Evolutionary conservation across 2,113 vertebrate species (phyloP).

Genomic region (Platysteira castanea): DNA sequence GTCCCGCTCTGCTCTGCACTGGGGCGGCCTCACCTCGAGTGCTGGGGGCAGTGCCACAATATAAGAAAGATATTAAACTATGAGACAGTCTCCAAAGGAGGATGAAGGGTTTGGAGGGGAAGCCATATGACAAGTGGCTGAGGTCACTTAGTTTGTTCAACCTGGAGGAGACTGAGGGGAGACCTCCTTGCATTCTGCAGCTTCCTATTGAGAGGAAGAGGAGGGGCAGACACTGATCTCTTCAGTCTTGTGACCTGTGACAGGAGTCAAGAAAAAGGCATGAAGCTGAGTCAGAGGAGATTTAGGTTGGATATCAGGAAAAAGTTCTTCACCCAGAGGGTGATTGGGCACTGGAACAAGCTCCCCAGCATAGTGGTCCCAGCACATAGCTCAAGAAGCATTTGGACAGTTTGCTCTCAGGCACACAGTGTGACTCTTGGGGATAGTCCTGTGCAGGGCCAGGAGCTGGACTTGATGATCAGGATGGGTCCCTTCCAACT

Average conservation of each 20-base stretch:
- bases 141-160: not conserved
- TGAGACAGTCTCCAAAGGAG: not conserved
- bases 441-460: not conserved
- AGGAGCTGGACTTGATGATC: not conserved
- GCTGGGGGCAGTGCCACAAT: not conserved
- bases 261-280: not conserved
- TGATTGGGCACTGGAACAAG: not conserved
- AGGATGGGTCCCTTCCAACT: not conserved
- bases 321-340: not conserved
- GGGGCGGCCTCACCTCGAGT: not conserved
- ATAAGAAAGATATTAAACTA: rapidly evolving
- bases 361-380: not conserved
- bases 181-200: not conserved
- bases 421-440: too few species aligned
- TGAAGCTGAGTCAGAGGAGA: not conserved
- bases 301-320: not conserved
- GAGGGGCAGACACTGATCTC: not conserved
- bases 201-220: too few species aligned
- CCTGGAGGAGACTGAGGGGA: not conserved
- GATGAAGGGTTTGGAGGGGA: not conserved
- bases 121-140: rapidly evolving
- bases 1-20: not conserved
- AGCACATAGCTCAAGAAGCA: not conserved
- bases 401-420: rapidly evolving
- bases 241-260: not conserved